Evolutionary conservation across 2,113 vertebrate genomes (phyloP), one percentile per base, ranked within the genome.

Genomic region (Hipposideros armiger): DNA sequence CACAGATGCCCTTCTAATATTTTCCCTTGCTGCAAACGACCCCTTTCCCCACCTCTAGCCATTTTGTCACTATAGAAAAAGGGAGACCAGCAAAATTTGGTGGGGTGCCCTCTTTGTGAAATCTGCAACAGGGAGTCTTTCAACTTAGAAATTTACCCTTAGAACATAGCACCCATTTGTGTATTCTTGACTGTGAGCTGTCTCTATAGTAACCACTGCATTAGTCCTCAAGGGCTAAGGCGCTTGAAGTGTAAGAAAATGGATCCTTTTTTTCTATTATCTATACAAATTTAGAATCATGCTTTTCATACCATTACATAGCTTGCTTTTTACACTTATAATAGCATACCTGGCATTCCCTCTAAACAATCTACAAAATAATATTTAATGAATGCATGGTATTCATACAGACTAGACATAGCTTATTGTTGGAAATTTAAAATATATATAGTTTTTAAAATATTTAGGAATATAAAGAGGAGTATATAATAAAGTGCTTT

Each of bases 321-420:
- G 19, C 45, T 42, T 92, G 64, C 19, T 70, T 72, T 91, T 82
- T 78, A 96, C 5, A 80, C n/a, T 73, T 16, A 58, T 8, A 87
- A n/a, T 54, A 56, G 30, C n/a, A 58, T 85, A 76, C 52, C 50
- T 76, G 17, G 9, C 17, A 50, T 45, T 69, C 10, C 66, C 32
- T 67, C 90, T 86, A 62, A 70, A n/a, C 56, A 81, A 95, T 45
- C 24, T 26, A 86, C 32, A 67, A 76, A 89, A 58, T 76, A 64
- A 66, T 69, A 40, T 47, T 66, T 52, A 78, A 47, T 42, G 72
- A 11, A 14, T 69, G 20, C 32, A 54, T 45, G 4, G 7, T 32
- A 42, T 78, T 30, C 36, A 45, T 36, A 80, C 20, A 60, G 32
- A 80, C 60, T 58, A 6, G 7, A 24, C 42, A 60, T 30, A 50